A percentile compares a stretch with the other conserved stretches of the same genome.
Conservation (phyloP, 2,888 invertebrate species). For the Pterostichus madidus region DNA sequence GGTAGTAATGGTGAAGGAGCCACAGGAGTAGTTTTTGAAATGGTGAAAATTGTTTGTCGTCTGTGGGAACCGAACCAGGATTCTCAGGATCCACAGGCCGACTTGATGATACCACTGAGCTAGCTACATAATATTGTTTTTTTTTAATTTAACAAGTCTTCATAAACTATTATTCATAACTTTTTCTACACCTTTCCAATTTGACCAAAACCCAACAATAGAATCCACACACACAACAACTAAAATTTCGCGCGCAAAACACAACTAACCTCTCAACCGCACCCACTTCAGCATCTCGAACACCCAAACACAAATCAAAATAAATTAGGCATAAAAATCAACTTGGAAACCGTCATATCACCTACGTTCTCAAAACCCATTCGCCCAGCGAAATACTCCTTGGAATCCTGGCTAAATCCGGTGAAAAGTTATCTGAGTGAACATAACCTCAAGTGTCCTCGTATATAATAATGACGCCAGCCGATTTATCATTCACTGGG, state of each 20-base stretch:
- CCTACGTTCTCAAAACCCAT: slow-evolving; percentile 25
- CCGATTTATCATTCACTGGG: slow-evolving; percentile 61
- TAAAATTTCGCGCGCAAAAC: slow-evolving; percentile 31
- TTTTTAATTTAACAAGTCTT: no score
- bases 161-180: background rate
- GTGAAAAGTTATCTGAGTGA: slow-evolving; percentile 31
- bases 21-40: no score
- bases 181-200: background rate
- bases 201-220: background rate
- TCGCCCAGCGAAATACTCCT: slow-evolving; percentile 7
- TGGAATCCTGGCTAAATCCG: background rate
- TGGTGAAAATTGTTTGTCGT: no score
- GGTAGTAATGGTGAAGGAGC: no score
- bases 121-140: no score
- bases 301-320: slow-evolving; percentile 57
- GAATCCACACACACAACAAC: background rate
- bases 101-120: no score
- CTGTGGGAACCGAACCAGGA: no score
- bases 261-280: slow-evolving; percentile 20
- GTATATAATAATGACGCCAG: slow-evolving; percentile 62
- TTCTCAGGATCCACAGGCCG: no score
- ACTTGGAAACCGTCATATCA: slow-evolving; percentile 58
- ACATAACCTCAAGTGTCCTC: slow-evolving; percentile 56
- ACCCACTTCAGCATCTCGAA: background rate
- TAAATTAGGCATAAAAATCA: slow-evolving; percentile 66